phyloP scores from a whole-genome alignment of 2,113 vertebrate species.

The Syrmaticus mikado region DNA sequence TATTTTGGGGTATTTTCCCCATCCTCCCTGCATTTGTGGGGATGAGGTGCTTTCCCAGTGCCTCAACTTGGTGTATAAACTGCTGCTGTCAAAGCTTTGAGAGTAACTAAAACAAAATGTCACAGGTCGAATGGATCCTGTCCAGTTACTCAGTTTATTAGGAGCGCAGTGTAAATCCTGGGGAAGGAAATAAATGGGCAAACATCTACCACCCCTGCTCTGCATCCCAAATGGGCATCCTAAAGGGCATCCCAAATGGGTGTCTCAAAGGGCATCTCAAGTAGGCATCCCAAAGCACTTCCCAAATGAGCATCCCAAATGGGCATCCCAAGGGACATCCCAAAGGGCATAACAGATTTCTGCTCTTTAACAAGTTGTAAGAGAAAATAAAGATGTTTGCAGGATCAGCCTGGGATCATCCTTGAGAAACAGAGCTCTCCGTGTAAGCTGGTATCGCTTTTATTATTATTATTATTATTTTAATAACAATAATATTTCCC shows the following conservation, averaged over 20 bases:
- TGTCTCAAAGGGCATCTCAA: no score
- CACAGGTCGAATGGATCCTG: constrained; percentile 22
- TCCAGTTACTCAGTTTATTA: neutral
- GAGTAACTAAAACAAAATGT: constrained; percentile 21
- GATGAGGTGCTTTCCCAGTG: neutral
- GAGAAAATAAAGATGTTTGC: constrained; percentile 55
- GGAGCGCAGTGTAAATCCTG: neutral
- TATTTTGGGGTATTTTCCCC: neutral
- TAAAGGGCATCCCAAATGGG: neutral
- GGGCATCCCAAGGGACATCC: no score
- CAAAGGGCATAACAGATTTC: constrained; percentile 67
- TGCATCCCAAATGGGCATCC: neutral
- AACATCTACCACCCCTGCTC: neutral
- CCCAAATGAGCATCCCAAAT: no score
- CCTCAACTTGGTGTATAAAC: neutral
- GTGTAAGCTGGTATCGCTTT: constrained; percentile 39
- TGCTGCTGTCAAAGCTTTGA: constrained; percentile 2
- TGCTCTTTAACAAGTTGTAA: constrained; percentile 74
- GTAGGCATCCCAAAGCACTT: no score
- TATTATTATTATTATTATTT: constrained; percentile 50
- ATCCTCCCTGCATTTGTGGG: neutral
- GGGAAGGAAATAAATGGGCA: neutral
- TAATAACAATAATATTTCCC: constrained; percentile 60
- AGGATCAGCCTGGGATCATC: constrained; percentile 57
- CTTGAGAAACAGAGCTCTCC: constrained; percentile 43